Percentiles rank a stretch among this genome's conserved stretches.
Conservation (phyloP, 2,797 vertebrate genomes). For the Rhabdomys pumilio region DNA sequence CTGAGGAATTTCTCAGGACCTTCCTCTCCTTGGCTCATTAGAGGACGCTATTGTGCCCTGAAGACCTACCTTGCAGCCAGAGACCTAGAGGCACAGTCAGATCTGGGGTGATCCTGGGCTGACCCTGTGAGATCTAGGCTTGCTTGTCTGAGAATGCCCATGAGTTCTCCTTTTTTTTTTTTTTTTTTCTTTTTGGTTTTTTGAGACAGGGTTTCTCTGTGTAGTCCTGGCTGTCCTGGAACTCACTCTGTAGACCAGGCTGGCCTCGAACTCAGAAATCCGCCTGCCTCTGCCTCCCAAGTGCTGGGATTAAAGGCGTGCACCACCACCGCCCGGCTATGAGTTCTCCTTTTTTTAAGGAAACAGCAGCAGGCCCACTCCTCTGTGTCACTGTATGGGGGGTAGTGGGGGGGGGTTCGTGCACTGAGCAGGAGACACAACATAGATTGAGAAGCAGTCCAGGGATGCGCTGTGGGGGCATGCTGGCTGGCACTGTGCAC, state of each 20-base stretch:
- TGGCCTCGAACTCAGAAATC: no score
- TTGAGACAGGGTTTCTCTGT: no score
- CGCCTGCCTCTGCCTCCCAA: no score
- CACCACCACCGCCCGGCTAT: no score
- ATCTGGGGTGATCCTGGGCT: background rate
- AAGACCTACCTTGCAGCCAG: background rate
- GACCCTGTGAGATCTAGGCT: background rate
- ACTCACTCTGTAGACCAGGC: no score
- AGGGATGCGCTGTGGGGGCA: fast-evolving
- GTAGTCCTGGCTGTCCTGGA: no score
- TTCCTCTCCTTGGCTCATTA: background rate
- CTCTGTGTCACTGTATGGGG: background rate
- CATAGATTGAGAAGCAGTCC: no score
- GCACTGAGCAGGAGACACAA: background rate
- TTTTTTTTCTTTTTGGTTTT: background rate
- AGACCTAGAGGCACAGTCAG: background rate
- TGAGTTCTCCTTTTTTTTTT: background rate
- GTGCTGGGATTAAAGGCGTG: no score
- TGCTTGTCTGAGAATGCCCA: background rate
- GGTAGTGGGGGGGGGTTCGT: background rate
- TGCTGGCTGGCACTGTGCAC: background rate
- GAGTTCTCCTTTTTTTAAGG: no score
- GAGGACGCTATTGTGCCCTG: fast-evolving
- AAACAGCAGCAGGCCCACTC: no score
- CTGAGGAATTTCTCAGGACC: background rate